Evolutionary conservation across 2,797 vertebrate genomes (phyloP), one percentile per base, ranked within the genome.

Genomic region (Sphaeramia orbicularis): DNA sequence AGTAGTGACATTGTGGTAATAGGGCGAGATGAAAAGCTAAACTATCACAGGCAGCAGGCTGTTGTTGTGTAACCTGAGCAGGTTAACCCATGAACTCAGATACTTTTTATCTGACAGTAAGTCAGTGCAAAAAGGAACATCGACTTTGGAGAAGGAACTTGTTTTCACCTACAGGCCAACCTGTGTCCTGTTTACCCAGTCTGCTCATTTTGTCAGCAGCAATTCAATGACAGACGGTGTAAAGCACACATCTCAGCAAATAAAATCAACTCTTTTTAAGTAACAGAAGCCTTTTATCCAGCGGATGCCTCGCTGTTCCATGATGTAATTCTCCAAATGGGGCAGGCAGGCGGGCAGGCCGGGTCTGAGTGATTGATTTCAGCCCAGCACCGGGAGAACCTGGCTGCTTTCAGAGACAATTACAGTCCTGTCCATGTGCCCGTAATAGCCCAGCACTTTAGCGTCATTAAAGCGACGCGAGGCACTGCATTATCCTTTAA

Each of bases 351-450:
- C 89, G 27, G 81, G 78, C 88, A 77, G 85, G 76, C 83, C 71
- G 63, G 86, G 84, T 89, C 89, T 92, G 92, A 95, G 92, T 95
- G 95, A 95, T 95, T 94, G 94, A 96, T 95, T 95, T 94, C 93
- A 94, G 93, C 90, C 94, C 91, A 89, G 94, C 91, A 88, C 89
- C 89, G 88, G 90, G 91, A 94, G 90, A 92, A 95, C 93, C 94
- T 95, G 94, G 93, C 89, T 96, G 95, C 95, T 96, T 95, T 96
- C 94, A 95, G 93, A 95, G 94, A 95, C 94, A 95, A 94, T 95
- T 96, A 95, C 78, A 92, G 92, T 89, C 87, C 91, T 93, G 91
- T 94, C 90, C 83, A 79, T 94, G 91, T 93, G 92, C 87, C 92
- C 86, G 88, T 93, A 94, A 94, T 93, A 92, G 83, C 86, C 92